Evolutionary conservation across 2,888 invertebrate species (phyloP), one percentile per base, ranked within the genome.

Genomic region (Julus scandinavius): DNA sequence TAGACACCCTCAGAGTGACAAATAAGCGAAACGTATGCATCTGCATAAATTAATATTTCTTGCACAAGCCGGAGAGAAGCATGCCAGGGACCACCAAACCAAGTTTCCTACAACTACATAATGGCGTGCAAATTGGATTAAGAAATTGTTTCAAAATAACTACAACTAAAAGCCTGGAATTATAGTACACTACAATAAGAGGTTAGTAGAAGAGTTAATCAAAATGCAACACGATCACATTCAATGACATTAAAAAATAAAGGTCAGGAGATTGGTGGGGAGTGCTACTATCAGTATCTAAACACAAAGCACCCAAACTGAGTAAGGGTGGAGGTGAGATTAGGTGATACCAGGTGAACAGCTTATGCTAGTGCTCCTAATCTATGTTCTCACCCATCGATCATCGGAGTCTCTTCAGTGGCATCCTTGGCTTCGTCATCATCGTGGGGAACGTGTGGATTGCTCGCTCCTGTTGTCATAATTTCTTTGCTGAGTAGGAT

Each of bases 381-480:
- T 41, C 49, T 86, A 50, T 11, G 13, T 63, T 88, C 89, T 89
- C 89, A 89, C 89, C 89, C 89, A 63, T 88, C 86, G 54, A 89
- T 89, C 89, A 89, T 89, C 63, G 89, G 89, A 50, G 89, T 88
- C 45, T 88, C 87, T 87, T 89, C 89, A 45, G 45, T 88, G 58
- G 89, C 88, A 63, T 89, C 89, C 83, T 89, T 89, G 45, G 50
- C 88, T 38, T 84, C 85, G 50, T 88, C 88, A 7, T 89, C 89
- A 85, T 87, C 89, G 15, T 86, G 54, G 20, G 63, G 0, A 40
- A 17, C 85, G 11, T 84, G 85, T 84, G 85, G 85, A 41, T 41
- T 84, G 45, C 45, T 84, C 45, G 15, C 85, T 45, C 85, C 85
- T 41, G 83, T 58, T 63, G 50, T 72, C 86, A n/a, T 49, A 41